Evolutionary conservation across 2,888 invertebrate species (phyloP).

Genomic region (Drosophila limbata): DNA sequence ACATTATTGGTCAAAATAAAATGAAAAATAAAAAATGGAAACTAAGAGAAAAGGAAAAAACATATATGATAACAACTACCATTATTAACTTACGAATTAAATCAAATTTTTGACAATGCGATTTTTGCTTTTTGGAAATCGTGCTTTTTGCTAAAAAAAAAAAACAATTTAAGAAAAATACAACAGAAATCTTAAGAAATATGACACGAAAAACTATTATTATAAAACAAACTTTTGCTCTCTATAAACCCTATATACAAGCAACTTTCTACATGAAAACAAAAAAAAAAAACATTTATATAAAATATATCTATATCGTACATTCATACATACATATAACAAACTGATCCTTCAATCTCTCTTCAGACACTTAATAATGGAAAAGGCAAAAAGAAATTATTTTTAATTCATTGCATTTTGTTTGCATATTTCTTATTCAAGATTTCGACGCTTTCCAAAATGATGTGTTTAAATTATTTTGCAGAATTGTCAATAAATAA

Average conservation of each 20-base stretch:
- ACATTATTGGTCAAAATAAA: constrained; percentile 58
- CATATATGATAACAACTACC: constrained; percentile 50
- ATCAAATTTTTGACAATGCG: constrained; percentile 77
- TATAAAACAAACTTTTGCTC: constrained; percentile 71
- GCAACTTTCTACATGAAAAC: constrained; percentile 62
- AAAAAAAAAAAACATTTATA: constrained; percentile 49
- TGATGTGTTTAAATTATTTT: constrained; percentile 31
- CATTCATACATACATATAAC: constrained; percentile 47
- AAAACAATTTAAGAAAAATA: constrained; percentile 18
- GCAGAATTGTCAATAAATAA: constrained; percentile 45
- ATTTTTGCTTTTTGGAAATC: constrained; percentile 81
- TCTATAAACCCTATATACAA: constrained; percentile 77
- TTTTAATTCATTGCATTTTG: background rate
- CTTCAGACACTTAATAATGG: constrained; percentile 27
- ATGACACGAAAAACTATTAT: constrained; percentile 59
- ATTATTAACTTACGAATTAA: constrained; percentile 74
- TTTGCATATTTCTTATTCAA: constrained; percentile 7
- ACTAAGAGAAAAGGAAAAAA: constrained; percentile 7
- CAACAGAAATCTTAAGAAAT: constrained; percentile 38
- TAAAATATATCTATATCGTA: constrained; percentile 57
- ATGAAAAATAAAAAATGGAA: constrained; percentile 33
- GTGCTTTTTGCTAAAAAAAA: constrained; percentile 74
- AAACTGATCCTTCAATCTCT: constrained; percentile 48
- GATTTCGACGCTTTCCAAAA: background rate
- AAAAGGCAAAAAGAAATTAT: background rate